Evolutionary conservation across 92 coral and sea anemone genomes (phyloP), one percentile per base, ranked within the genome.

Genomic region (Blastomussa wellsi): DNA sequence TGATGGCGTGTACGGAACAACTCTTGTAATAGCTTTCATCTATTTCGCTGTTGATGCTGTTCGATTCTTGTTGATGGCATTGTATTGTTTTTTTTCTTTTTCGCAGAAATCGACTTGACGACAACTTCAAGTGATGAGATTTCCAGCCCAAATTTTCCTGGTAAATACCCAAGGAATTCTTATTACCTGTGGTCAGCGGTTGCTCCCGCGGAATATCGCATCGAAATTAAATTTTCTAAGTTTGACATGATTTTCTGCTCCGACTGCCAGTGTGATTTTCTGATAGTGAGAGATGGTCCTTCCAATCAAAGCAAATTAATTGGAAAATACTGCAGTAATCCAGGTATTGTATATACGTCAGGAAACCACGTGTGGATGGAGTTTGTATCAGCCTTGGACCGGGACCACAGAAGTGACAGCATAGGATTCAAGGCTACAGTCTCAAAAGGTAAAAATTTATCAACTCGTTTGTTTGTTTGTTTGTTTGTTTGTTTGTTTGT

Each of bases 91-190:
- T 24, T 35, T 4, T 82, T 82, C 72, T 38, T 24, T 35, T 4
- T 82, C 72, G 78, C 73, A 83, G 87, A 35, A 35, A 44, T 83
- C 20, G 87, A 83, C 32, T 36, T 83, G 80, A n/a, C 38, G 17
- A 20, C 76, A 31, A 59, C 35, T 7, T 74, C 87, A 41, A 73
- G 39, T 32, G 80, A 47, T 11, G 70, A 38, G 33, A 83, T 83
- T 60, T 26, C 81, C 5, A 83, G 87, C 36, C 79, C 87, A 26
- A 57, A 55, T 12, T 83, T 74, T 83, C 87, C 87, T 3, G 87
- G 87, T 20, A 83, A 26, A 74, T 83, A 83, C 60, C 87, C 87
- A 29, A 73, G 73, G 72, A 83, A 83, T 83, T 83, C 87, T 12
- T 31, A 57, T 78, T 83, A 59, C 62, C 39, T 13, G 60, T 83